Evolutionary conservation across 2,888 invertebrate species (phyloP).

Genomic region (Parascotia fuliginaria): DNA sequence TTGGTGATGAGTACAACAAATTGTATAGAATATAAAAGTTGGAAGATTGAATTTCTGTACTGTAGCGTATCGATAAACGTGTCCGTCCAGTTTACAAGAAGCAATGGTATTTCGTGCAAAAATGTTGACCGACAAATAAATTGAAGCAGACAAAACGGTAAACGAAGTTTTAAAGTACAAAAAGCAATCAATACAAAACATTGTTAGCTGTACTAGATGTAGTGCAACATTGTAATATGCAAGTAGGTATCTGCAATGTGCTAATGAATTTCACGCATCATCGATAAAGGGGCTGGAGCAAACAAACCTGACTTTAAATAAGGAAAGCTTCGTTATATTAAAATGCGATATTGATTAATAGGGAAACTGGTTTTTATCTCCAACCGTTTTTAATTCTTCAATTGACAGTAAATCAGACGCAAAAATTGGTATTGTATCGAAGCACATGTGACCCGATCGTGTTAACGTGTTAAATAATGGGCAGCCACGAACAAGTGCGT

Average conservation of each 20-base stretch:
- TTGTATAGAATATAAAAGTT: too few relatives aligned
- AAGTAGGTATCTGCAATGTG: background rate
- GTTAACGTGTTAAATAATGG: too few relatives aligned
- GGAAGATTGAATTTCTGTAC: background rate
- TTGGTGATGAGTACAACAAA: too few relatives aligned
- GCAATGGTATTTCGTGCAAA: background rate
- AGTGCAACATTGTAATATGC: conserved; percentile 11
- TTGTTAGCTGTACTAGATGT: background rate
- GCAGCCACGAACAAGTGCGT: too few relatives aligned
- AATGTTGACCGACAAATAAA: background rate
- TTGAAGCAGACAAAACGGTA: background rate
- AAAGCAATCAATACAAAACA: background rate
- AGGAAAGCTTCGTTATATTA: conserved; percentile 2
- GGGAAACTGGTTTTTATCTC: background rate
- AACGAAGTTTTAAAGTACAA: background rate
- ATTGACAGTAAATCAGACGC: background rate
- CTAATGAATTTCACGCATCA: conserved; percentile 8
- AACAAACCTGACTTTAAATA: conserved; percentile 2
- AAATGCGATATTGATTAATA: conserved; percentile 4
- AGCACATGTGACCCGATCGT: too few relatives aligned
- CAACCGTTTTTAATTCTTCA: background rate
- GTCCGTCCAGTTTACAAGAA: background rate
- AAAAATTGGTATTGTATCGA: too few relatives aligned
- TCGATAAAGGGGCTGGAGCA: background rate
- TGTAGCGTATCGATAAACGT: background rate